Conservation (phyloP, 2,888 invertebrate species). For the Sicus ferrugineus region DNA sequence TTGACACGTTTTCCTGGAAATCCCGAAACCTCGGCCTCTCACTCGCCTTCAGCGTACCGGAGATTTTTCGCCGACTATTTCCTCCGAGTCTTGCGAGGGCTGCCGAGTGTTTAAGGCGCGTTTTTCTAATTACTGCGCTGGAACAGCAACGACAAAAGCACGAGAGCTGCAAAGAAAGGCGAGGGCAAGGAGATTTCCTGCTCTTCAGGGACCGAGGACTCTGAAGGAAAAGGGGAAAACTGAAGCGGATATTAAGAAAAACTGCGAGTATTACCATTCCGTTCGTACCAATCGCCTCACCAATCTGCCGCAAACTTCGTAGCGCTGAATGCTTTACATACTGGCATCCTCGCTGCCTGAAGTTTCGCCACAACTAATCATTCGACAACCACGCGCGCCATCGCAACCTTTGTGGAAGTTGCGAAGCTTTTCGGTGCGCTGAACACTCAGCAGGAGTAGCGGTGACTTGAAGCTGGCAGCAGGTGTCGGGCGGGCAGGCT, state of each 20-base stretch:
- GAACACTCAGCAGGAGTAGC: too few species aligned
- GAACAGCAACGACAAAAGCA: neutral
- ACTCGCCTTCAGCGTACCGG: neutral
- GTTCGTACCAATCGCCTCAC: neutral
- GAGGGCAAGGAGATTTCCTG: neutral
- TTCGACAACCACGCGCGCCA: neutral
- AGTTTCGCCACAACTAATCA: neutral
- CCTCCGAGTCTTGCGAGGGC: neutral
- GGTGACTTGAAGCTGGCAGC: neutral
- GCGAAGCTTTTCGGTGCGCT: neutral
- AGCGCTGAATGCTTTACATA: neutral
- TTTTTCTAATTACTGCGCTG: conserved; percentile 9
- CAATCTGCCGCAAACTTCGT: neutral
- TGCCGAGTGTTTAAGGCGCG: neutral
- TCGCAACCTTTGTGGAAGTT: neutral
- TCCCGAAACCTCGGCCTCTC: too few species aligned
- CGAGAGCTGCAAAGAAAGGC: neutral
- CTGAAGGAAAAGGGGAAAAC: conserved; percentile 50
- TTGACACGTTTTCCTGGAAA: neutral
- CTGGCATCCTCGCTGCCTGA: neutral
- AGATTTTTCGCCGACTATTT: neutral
- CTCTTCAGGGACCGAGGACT: neutral
- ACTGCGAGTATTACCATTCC: neutral
- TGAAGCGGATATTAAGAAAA: conserved; percentile 52
- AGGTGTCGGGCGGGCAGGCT: neutral